Base-by-base conservation (phyloP, 2,888 invertebrate species). In the Amphipoea oculea region DNA sequence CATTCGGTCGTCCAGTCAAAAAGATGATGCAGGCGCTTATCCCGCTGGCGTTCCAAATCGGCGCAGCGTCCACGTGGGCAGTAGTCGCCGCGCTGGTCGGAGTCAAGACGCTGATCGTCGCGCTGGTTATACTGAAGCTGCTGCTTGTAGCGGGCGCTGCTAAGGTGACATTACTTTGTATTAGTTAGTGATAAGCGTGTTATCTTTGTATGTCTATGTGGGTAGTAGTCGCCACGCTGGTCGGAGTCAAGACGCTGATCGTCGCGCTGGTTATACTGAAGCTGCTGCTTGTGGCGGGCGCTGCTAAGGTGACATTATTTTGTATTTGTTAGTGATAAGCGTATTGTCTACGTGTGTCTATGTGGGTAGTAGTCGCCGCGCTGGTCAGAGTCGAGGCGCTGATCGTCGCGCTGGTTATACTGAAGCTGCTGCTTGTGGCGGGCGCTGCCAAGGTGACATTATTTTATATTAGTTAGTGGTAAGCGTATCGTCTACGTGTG, bases 11-110 rank as follows among this genome's bases (percentile, higher is more conserved):
- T 12, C 97, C 96, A 0, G 90, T 97, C 79, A 97, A 97, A 93
- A 97, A 97, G 93, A 94, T 97, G 94, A 91, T 94, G 54, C 92
- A 90, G 0, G 96, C 95, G 0, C 86, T 97, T 2, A 90, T 97
- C 1, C 97, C 97, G 0, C 90, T 97, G n/a, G 92, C 93, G 17
- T 96, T 97, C 92, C 96, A 96, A 78, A 89, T 96, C n/a, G 97
- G 97, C 0, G 95, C 96, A 0, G 95, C 96, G 0, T 95, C 97
- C 72, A 96, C 97, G 0, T 96, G 97, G 96, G 96, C 97, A 0
- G 94, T 97, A 72, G 93, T 97, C 2, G 96, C 96, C 0, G 96
- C 97, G 1, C 87, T 97, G 2, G 94, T 97, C 0, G 96, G 96
- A 0, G 89, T 96, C 85, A 97, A 97, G 92, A 97, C 96, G 0